Conservation (phyloP, 1,140 invertebrate species). For the Tribolium madens region DNA sequence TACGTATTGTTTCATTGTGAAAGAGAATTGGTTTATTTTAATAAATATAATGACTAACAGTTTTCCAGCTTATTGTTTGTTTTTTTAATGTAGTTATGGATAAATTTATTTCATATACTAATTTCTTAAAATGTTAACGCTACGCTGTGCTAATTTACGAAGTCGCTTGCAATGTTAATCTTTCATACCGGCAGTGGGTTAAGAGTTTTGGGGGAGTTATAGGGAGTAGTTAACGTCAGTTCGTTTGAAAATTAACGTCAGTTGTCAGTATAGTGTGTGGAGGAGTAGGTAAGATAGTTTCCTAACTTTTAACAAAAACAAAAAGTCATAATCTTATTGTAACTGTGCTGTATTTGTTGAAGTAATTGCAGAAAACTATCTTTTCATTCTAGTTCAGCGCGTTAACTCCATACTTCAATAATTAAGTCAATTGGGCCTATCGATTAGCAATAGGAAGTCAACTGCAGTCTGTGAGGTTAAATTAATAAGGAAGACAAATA, state of each 20-base stretch:
- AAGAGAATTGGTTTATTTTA: neutral
- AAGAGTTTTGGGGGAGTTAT: neutral
- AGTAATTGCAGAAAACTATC: neutral
- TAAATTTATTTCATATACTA: too few relatives aligned
- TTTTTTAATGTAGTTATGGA: too few relatives aligned
- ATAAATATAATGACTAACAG: neutral
- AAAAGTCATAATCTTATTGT: neutral
- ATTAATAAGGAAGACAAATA: constrained; percentile 4
- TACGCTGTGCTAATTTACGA: neutral
- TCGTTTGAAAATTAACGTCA: neutral
- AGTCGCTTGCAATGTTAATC: neutral
- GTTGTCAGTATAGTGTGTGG: neutral
- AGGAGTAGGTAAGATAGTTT: neutral
- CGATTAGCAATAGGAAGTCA: neutral
- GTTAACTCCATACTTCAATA: neutral
- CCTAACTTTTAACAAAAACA: neutral
- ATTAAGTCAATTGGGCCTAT: neutral
- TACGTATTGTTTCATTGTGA: constrained; percentile 2
- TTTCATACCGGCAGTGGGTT: neutral
- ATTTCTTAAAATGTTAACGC: neutral
- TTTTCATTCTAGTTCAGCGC: neutral
- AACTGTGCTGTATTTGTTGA: too few relatives aligned
- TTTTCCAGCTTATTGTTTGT: neutral
- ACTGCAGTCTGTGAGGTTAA: neutral
- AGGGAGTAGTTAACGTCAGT: neutral